A percentile compares a stretch with the other conserved stretches of the same genome.
Conservation (phyloP, 2,888 invertebrate species). For the Sthenelais limicola region DNA sequence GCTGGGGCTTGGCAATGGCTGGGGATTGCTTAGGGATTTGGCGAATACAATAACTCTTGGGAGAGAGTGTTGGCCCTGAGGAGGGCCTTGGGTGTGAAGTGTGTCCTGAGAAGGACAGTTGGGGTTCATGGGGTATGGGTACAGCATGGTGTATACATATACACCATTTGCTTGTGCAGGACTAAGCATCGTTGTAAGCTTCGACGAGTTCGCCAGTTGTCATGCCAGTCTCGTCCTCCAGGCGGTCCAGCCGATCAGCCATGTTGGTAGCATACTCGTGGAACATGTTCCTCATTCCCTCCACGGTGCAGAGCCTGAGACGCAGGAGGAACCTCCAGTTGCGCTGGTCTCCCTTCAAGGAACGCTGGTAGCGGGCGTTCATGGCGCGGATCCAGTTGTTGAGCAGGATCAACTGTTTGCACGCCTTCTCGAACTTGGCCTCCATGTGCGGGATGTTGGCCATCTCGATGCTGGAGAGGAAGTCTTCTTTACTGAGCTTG, state of each 20-base stretch:
- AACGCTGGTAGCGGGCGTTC: conserved; percentile 11
- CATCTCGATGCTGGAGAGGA: too few species aligned
- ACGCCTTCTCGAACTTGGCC: conserved; percentile 12
- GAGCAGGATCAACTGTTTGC: conserved; percentile 17
- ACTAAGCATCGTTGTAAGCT: too few species aligned
- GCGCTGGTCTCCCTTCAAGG: background rate
- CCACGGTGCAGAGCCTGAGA: conserved; percentile 15
- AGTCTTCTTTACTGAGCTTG: too few species aligned
- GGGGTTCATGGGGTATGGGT: too few species aligned
- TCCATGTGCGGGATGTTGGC: background rate
- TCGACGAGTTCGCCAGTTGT: conserved; percentile 19
- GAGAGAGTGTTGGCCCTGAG: too few species aligned
- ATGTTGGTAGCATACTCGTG: conserved; percentile 28
- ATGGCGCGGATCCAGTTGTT: conserved; percentile 11
- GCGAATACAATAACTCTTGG: too few species aligned
- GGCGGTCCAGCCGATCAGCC: conserved; percentile 17
- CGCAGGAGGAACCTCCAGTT: background rate
- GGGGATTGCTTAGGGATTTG: too few species aligned
- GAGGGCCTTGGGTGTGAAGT: too few species aligned
- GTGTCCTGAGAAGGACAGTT: too few species aligned
- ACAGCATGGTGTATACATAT: too few species aligned
- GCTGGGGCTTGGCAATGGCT: too few species aligned
- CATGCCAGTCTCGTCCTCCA: conserved; percentile 1
- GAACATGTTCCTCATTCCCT: conserved; percentile 24
- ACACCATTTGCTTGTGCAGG: too few species aligned